Evolutionary conservation across 2,797 vertebrate species (phyloP), one percentile per base, ranked within the genome.

Genomic region (Craterocephalus amniculus): DNA sequence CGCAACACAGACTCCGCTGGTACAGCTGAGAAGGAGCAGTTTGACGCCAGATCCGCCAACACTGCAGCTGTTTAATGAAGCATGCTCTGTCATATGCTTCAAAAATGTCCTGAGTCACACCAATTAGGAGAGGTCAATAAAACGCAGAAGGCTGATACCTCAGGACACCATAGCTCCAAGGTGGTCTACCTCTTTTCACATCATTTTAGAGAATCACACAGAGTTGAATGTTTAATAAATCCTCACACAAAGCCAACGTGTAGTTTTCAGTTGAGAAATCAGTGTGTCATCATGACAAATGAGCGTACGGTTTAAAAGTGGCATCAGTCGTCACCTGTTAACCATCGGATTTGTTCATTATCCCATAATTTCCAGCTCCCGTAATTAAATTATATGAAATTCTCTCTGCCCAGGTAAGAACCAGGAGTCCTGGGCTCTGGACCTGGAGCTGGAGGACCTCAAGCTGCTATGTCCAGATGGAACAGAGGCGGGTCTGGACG

Each of bases 391-490:
- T n/a, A n/a, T n/a, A 63, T 45, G 2, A 27, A 58, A n/a, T n/a
- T n/a, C n/a, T n/a, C 58, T 24, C 18, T 68, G 27, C 20, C 9
- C 67, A 95, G 94, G 94, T 77, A 94, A 88, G 71, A 95, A 95
- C 82, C 93, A 91, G 88, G 95, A 95, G 72, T 95, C 95, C 0
- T 95, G 95, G 95, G 94, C 94, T 18, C 70, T 94, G 87, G 95
- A 95, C 67, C 73, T 95, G 87, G 95, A 95, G 85, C 72, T 94
- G 83, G 95, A 95, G 75, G 95, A 95, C 87, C 83, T 95, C 63
- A 95, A 95, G 85, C 93, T 95, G 82, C 84, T 95, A 84, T 95
- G 95, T 66, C 93, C 94, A 10, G 94, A 95, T 29, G 95, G 95
- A 4, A 86, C 63, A 0, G 94, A 94, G 48, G 94, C 94, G 0